Percentiles rank a stretch among this genome's conserved stretches.
phyloP scores from a whole-genome alignment of 2,113 vertebrate genomes.

The Laticauda laticaudata region DNA sequence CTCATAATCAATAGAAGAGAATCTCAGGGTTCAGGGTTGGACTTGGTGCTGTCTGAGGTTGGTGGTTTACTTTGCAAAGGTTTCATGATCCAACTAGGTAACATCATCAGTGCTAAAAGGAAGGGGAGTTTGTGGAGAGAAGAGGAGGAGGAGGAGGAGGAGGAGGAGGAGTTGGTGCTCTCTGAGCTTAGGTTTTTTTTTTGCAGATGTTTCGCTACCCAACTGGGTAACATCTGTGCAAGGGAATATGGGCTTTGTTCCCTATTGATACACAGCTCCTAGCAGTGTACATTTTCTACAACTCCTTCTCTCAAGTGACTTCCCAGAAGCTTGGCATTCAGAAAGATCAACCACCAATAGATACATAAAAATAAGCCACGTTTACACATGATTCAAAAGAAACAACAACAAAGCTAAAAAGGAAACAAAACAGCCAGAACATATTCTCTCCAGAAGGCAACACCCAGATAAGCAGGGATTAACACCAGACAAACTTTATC shows the following conservation, averaged over 20 bases:
- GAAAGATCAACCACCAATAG: background rate
- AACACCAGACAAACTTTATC: background rate
- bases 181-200: background rate
- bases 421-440: background rate
- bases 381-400: background rate
- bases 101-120: too few relatives aligned
- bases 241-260: background rate
- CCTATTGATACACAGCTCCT: background rate
- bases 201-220: background rate
- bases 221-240: background rate
- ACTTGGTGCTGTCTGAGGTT: too few relatives aligned
- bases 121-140: too few relatives aligned
- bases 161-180: too few relatives aligned
- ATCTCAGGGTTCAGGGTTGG: background rate
- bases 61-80: too few relatives aligned
- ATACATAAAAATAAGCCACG: background rate
- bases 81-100: too few relatives aligned
- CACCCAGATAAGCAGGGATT: background rate
- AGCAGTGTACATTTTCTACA: background rate
- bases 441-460: background rate
- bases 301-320: background rate
- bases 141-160: too few relatives aligned
- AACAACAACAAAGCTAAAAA: background rate
- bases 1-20: background rate
- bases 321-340: background rate